phyloP scores from a whole-genome alignment of 1,140 invertebrate species.

The Brachionus asplanchnoidis region DNA sequence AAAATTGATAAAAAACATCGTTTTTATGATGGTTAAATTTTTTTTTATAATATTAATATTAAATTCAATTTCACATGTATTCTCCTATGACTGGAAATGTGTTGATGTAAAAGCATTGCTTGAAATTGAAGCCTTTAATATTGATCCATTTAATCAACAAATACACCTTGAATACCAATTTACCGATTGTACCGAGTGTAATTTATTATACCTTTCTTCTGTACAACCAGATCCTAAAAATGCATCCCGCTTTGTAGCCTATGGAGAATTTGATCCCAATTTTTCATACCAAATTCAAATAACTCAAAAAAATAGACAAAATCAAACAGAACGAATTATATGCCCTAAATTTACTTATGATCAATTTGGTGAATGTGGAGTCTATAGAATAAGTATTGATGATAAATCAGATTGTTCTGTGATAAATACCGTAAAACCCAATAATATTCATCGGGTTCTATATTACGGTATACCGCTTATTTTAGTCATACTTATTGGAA shows the following conservation, averaged over 20 bases:
- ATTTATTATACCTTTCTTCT: background rate
- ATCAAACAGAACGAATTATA: background rate
- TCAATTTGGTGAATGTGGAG: background rate
- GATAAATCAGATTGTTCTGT: background rate
- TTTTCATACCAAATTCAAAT: slow-evolving; percentile 2
- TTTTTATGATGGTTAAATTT: background rate
- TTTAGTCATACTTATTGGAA: background rate
- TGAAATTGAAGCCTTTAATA: background rate
- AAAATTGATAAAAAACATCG: background rate
- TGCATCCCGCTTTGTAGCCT: background rate
- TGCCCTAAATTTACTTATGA: background rate
- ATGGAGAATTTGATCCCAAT: background rate
- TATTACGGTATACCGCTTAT: background rate
- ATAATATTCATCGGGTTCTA: background rate
- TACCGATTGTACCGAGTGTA: slow-evolving; percentile 1
- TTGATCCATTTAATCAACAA: background rate
- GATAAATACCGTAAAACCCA: background rate
- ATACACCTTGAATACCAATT: background rate
- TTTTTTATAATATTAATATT: background rate
- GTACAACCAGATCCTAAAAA: background rate
- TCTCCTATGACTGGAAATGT: background rate
- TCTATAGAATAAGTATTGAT: background rate
- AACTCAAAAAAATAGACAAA: background rate
- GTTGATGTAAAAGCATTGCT: background rate
- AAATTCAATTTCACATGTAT: background rate